Percentiles rank a stretch among this genome's conserved stretches.
These are phyloP conservation scores for Actinostola sp. DNA, from an alignment of 92 coral and sea anemone species.

Conservation along the genomic window DNA sequence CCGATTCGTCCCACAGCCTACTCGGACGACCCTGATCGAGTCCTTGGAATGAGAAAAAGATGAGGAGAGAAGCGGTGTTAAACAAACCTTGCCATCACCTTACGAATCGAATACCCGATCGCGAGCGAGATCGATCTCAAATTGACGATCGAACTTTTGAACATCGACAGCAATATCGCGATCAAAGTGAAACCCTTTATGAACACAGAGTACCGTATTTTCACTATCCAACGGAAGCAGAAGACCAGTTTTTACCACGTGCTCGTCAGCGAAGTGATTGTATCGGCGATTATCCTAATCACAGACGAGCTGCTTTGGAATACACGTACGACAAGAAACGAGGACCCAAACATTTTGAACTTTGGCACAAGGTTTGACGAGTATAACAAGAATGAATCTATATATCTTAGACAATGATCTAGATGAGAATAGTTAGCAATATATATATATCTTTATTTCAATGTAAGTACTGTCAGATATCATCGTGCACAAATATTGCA, in stretches of 20 bases:
- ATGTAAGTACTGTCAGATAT: too few relatives aligned
- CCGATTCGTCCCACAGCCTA: constrained; percentile 91
- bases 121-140: constrained; percentile 88
- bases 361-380: constrained; percentile 75
- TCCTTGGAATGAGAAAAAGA: constrained; percentile 76
- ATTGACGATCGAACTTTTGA: constrained; percentile 67
- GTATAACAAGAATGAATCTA: not conserved
- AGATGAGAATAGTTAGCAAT: too few relatives aligned
- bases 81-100: constrained; percentile 78
- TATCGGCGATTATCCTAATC: constrained; percentile 75
- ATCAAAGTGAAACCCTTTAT: constrained; percentile 76
- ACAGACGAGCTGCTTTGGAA: constrained; percentile 78
- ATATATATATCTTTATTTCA: too few relatives aligned
- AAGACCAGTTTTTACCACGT: constrained; percentile 77
- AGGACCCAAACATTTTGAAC: constrained; percentile 89
- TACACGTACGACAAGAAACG: constrained; percentile 78
- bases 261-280: constrained; percentile 38
- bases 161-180: constrained; percentile 89
- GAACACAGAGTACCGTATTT: constrained; percentile 76
- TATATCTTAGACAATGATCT: not conserved
- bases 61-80: constrained; percentile 76
- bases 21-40: constrained; percentile 92
- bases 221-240: constrained; percentile 94
- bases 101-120: constrained; percentile 85
- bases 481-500: too few relatives aligned